These are phyloP conservation scores for Unio delphinus DNA, from an alignment of 2,888 invertebrate genomes.

Conservation along the genomic window DNA sequence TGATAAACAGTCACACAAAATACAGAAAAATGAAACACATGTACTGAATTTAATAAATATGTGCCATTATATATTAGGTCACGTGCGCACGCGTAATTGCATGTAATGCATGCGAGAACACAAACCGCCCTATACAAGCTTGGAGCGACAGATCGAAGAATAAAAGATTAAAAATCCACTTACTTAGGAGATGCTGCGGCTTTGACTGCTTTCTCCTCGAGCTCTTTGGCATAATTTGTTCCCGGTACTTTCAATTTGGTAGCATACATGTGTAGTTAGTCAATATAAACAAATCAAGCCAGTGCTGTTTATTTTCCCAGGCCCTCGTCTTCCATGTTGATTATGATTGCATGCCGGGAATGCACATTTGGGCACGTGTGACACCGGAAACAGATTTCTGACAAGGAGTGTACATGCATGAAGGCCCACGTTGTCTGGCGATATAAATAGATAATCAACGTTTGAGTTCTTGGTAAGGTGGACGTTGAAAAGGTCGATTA, in stretches of 20 bases:
- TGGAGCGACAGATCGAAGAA: slow-evolving; percentile 8
- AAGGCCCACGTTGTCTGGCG: no score
- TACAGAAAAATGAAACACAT: not conserved
- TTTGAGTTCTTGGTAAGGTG: no score
- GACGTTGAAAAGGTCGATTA: no score
- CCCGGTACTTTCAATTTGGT: slow-evolving; percentile 27
- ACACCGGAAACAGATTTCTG: no score
- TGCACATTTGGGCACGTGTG: slow-evolving; percentile 11
- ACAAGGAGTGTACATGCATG: no score
- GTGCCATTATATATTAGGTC: slow-evolving; percentile 16
- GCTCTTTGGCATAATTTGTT: slow-evolving; percentile 47
- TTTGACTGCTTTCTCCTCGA: slow-evolving; percentile 63
- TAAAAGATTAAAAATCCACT: slow-evolving; percentile 25
- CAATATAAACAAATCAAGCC: slow-evolving; percentile 49
- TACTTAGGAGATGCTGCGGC: slow-evolving; percentile 57
- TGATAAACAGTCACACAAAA: not conserved
- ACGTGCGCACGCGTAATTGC: slow-evolving; percentile 62
- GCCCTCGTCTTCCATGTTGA: slow-evolving; percentile 54
- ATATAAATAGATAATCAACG: no score
- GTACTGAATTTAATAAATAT: not conserved
- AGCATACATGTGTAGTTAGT: slow-evolving; percentile 42
- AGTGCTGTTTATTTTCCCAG: slow-evolving; percentile 48
- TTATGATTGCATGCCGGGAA: slow-evolving; percentile 54
- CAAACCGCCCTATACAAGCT: slow-evolving; percentile 36
- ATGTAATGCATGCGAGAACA: slow-evolving; percentile 55